A percentile compares a stretch with the other conserved stretches of the same genome.
phyloP scores from a whole-genome alignment of 53 echinoderm and acorn worm species.

The Mesocentrotus franciscanus region DNA sequence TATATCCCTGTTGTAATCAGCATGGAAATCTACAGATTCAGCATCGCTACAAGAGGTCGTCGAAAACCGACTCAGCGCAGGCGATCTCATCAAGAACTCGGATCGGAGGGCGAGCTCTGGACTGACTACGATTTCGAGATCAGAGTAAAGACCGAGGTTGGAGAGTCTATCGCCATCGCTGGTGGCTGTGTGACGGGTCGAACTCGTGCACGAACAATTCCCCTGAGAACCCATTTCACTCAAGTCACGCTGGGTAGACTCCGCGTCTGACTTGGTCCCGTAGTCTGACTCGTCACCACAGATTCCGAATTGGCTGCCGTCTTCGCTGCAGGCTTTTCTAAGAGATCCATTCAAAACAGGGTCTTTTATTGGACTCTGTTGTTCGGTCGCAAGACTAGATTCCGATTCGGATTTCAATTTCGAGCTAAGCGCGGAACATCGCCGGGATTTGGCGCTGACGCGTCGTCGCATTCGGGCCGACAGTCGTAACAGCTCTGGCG shows the following conservation, averaged over 20 bases:
- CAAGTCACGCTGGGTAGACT: constrained; percentile 33
- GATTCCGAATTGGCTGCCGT: constrained; percentile 23
- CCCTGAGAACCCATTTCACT: constrained; percentile 47
- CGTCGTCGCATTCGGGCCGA: constrained; percentile 60
- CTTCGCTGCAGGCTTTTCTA: constrained; percentile 56
- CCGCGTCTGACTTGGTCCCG: constrained; percentile 61
- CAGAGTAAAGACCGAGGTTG: constrained; percentile 51
- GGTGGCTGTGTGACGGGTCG: constrained; percentile 51
- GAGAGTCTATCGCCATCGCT: constrained; percentile 58
- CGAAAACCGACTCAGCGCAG: constrained; percentile 57
- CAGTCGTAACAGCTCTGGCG: constrained; percentile 51
- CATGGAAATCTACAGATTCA: constrained; percentile 84
- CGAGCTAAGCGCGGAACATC: constrained; percentile 50
- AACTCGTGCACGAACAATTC: constrained; percentile 56
- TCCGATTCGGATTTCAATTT: constrained; percentile 60
- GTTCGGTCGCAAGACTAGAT: constrained; percentile 51
- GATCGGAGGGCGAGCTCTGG: constrained; percentile 56
- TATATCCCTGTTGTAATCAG: constrained; percentile 87
- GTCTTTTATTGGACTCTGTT: constrained; percentile 11
- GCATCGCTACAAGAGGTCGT: constrained; percentile 72
- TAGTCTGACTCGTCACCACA: constrained; percentile 60
- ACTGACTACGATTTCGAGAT: constrained; percentile 63
- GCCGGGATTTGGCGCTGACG: constrained; percentile 55
- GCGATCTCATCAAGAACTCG: constrained; percentile 61
- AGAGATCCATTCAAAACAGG: neutral